Base-by-base conservation (phyloP, 2,113 vertebrate genomes). In the Opisthocomus hoazin region DNA sequence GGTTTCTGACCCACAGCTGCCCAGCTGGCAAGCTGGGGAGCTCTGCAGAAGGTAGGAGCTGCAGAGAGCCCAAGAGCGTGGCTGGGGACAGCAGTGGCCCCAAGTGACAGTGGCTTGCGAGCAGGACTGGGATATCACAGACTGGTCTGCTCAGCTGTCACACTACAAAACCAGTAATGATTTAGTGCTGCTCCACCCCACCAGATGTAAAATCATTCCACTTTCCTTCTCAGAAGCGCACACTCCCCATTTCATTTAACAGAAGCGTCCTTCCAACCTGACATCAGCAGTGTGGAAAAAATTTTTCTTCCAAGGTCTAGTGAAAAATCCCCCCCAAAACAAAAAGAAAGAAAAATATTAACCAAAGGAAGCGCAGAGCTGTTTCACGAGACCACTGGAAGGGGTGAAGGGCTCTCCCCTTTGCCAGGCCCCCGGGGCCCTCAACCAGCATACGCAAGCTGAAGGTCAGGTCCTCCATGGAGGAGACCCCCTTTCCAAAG, bases 1-100 rank as follows among this genome's bases (percentile, higher is more conserved):
- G 0, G 0, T 9, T 60, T 36, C 79, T 0, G 2, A 26, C 7
- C 15, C 0, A 4, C 2, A 1, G 36, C 43, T 46, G 54, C 78
- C 41, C 60, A 48, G 61, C 16, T 7, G 6, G 3, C 9, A 45
- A 41, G n/a, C 10, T 4, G 1, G 24, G 34, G 64, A 79, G 41
- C 51, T 32, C 53, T 50, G 75, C 6, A 4, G 30, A 6, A 12
- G 54, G 53, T 6, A 12, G 48, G 51, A 57, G 46, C 54, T 73
- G 57, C 37, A 63, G 61, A 51, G 26, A 81, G 30, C 54, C 36
- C 36, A 8, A 1, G 0, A 3, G 5, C 9, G 6, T 26, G 56
- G 4, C 68, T 56, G 69, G 32, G 27, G 20, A 8, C 8, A 10
- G n/a, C 51, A 58, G 41, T 1, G 4, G 18, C 75, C 76, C 56